phyloP scores from a whole-genome alignment of 2,888 invertebrate species.

The Stegana nigrithorax region DNA sequence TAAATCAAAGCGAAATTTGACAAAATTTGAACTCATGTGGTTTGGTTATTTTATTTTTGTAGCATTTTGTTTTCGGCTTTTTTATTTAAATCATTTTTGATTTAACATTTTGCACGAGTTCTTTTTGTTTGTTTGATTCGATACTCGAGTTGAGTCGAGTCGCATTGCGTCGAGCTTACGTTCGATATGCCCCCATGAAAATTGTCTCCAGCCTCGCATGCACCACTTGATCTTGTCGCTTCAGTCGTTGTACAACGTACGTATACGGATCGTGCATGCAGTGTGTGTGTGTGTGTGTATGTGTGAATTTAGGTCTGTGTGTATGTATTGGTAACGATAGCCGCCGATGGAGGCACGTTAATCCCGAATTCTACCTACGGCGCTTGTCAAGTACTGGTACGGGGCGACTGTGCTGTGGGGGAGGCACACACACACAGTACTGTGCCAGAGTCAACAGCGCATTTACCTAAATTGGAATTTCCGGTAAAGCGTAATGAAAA shows the following conservation, averaged over 20 bases:
- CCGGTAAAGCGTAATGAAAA: slow-evolving; percentile 63
- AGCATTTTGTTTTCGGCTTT: not conserved
- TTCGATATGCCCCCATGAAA: slow-evolving; percentile 33
- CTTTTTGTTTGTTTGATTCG: not conserved
- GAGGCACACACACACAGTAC: slow-evolving; percentile 2
- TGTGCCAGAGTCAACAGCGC: slow-evolving; percentile 55
- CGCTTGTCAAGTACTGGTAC: slow-evolving; percentile 19
- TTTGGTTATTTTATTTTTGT: not conserved
- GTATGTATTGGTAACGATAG: slow-evolving; percentile 12
- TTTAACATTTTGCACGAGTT: too few relatives aligned
- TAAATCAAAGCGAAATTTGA: slow-evolving; percentile 1
- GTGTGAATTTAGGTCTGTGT: not conserved
- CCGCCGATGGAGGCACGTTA: slow-evolving; percentile 29
- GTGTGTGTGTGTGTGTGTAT: not conserved
- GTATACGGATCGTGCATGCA: not conserved
- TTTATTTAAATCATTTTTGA: not conserved
- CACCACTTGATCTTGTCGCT: slow-evolving; percentile 59
- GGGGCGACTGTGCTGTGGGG: slow-evolving; percentile 3
- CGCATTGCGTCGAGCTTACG: not conserved
- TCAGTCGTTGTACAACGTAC: slow-evolving; percentile 28
- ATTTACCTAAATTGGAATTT: slow-evolving; percentile 68
- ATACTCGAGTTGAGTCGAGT: not conserved
- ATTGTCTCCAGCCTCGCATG: slow-evolving; percentile 47
- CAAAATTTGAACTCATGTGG: slow-evolving; percentile 1
- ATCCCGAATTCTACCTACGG: slow-evolving; percentile 43